Base-by-base conservation (phyloP, 1,140 invertebrate species). In the Drosophila athabasca region DNA sequence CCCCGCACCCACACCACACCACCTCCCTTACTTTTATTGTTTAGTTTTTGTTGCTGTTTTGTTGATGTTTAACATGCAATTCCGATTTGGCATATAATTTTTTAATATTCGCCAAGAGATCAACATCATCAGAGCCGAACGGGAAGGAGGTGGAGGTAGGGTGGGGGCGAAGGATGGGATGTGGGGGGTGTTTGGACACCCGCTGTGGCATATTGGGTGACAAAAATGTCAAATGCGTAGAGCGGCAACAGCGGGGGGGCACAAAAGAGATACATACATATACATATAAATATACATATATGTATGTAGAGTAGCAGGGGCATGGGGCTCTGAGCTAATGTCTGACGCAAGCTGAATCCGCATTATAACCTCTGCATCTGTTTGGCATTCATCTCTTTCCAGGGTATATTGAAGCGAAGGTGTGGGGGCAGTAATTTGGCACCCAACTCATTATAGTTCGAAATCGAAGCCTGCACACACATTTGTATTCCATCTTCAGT, bases 51-150 rank as follows among this genome's bases (percentile, higher is more conserved):
- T 68, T 55, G 81, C 62, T 85, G 77, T 77, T 81, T 78, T 39
- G 35, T 78, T 39, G 35, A 81, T 85, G 82, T 85, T 68, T 75
- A 87, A 85, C 82, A 85, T 88, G 82, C 82, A 82, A 87, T 88
- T 87, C 88, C 82, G 82, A 88, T 87, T 87, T 87, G 78, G 78
- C 83, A 87, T 88, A 88, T 88, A 87, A 87, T 87, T 87, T 87
- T 87, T 87, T 82, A 87, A 87, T 78, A 82, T 68, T 39, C 46
- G 52, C 50, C 43, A 7, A 26, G 29, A 41, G 65, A 46, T 39
- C 43, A 29, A 53, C 13, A 41, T 13, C n/a, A 44, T n/a, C 48
- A 9, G n/a, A 22, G 49, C 39, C 6, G 5, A 19, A 26, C 11
- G 35, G 35, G 52, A 5, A 9, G n/a, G 17, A 1, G 41, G 35